Conservation (phyloP, 2,113 vertebrate species). For the Ochotona curzoniae region DNA sequence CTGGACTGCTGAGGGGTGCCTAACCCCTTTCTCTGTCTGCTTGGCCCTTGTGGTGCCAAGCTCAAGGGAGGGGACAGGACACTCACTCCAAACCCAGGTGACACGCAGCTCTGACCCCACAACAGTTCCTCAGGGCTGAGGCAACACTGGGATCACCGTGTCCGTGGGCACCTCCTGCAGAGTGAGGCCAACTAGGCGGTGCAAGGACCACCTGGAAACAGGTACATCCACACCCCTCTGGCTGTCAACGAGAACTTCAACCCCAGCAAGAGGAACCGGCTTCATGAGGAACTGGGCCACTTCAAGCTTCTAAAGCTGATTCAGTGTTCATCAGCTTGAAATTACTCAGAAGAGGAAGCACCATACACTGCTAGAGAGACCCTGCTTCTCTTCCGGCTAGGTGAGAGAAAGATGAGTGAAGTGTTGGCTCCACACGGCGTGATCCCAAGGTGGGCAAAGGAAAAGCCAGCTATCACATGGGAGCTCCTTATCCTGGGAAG, state of each 20-base stretch:
- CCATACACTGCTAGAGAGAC: neutral
- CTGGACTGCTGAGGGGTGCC: too few relatives aligned
- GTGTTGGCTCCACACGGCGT: neutral
- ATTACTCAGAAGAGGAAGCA: constrained; percentile 1
- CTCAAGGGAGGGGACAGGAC: neutral
- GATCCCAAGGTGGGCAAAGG: neutral
- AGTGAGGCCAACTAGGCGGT: neutral
- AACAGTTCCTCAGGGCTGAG: neutral
- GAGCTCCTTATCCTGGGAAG: neutral
- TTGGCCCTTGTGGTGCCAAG: neutral
- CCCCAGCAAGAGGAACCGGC: too few relatives aligned
- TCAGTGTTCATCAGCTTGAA: constrained; percentile 1
- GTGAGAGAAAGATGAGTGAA: constrained; percentile 5
- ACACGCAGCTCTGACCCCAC: neutral
- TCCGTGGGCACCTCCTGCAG: neutral
- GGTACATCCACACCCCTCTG: too few relatives aligned
- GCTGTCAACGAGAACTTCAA: too few relatives aligned
- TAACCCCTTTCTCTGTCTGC: too few relatives aligned
- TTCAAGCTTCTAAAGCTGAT: neutral
- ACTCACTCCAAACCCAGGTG: neutral
- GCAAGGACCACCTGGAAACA: neutral
- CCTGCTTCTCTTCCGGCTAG: neutral
- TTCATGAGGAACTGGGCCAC: neutral
- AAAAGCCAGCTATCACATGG: neutral
- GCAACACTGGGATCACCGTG: neutral